Base-by-base conservation (phyloP, 2,888 invertebrate species). In the Hipparchia semele region DNA sequence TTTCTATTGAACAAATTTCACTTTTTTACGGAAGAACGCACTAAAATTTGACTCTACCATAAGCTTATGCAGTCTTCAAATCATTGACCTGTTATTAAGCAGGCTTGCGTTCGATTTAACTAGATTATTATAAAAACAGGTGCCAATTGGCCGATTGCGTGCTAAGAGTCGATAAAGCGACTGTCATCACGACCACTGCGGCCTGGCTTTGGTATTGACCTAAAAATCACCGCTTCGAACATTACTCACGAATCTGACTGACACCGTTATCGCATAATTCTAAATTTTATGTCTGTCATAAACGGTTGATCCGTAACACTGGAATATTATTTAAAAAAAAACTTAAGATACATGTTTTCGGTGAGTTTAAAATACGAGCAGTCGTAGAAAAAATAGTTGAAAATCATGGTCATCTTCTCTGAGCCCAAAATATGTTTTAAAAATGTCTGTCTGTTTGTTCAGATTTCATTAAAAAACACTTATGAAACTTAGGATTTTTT, bases 151-250 rank as follows among this genome's bases (percentile, higher is more conserved):
- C 70, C 49, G 70, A 61, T 76, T 66, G 75, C 77, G 75, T 79
- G 78, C 71, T 68, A 70, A 75, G 71, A 73, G 59, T 73, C 71
- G 49, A 74, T 71, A 67, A 71, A 67, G 72, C 65, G 13, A 70
- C 75, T 76, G 76, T 75, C 75, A 74, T 79, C 77, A 74, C 72
- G 73, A 76, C 65, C 59, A 10, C 69, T n/a, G 49, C 70, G 56
- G 67, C 67, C 56, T 73, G 58, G 56, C 68, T 76, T 76, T 76
- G 76, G 74, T 79, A 78, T 78, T 80, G 80, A 79, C 79, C 79
- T 65, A 78, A 79, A 81, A 80, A 75, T 77, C 72, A 76, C 71
- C 76, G 62, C 54, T 13, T 62, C 68, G 76, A 76, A 76, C 78
- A 75, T 75, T 70, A 75, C 74, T 74, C 75, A 75, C 75, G 74